Evolutionary conservation across 2,797 vertebrate genomes (phyloP).

Genomic region (Holocentrus rufus): DNA sequence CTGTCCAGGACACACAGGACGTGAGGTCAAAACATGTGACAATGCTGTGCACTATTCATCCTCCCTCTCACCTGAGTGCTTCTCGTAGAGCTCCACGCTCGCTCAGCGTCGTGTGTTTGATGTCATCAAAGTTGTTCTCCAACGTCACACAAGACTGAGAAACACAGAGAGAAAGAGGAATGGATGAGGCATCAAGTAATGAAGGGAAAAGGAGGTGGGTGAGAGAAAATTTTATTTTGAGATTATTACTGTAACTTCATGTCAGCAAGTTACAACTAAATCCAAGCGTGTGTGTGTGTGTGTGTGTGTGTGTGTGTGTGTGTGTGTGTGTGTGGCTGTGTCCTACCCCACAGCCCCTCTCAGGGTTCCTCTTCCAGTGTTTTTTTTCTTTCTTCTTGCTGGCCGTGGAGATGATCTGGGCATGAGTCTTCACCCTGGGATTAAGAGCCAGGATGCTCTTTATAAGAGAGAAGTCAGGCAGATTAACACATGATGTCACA

Average conservation of each 20-base stretch:
- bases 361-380: constrained; percentile 91
- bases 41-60: background rate
- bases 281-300: background rate
- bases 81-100: constrained; percentile 83
- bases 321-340: background rate
- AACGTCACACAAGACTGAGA: constrained; percentile 85
- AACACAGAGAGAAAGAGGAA: background rate
- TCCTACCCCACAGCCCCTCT: constrained; percentile 88
- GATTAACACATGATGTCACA: too few species aligned
- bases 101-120: constrained; percentile 91
- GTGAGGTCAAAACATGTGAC: background rate
- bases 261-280: background rate
- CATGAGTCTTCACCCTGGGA: constrained; percentile 84
- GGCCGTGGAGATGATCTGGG: constrained; percentile 84
- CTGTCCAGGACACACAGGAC: too few species aligned
- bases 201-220: too few species aligned
- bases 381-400: constrained; percentile 89
- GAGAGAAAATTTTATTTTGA: background rate
- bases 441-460: constrained; percentile 91
- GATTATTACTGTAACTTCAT: background rate
- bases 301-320: constrained; percentile 1
- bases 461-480: constrained; percentile 1
- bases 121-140: constrained; percentile 96
- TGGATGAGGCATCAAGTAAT: background rate
- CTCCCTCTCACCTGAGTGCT: constrained; percentile 64